A percentile compares a stretch with the other conserved stretches of the same genome.
Conservation (phyloP, 2,888 invertebrate genomes). For the Ceramica pisi region DNA sequence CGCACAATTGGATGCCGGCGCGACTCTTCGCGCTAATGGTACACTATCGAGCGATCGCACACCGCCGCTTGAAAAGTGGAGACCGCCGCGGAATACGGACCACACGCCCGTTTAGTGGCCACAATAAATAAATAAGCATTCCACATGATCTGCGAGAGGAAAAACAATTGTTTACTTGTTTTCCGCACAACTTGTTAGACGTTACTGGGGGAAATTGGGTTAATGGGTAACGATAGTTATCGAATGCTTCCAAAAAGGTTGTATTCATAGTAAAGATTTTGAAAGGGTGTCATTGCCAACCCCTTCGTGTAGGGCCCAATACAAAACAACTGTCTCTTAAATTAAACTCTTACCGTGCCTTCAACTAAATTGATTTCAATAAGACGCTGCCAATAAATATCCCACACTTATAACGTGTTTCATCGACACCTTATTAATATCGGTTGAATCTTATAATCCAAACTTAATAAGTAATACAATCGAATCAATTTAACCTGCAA, state of each 20-base stretch:
- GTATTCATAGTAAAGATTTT: slow-evolving; percentile 24
- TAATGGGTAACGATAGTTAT: slow-evolving; percentile 34
- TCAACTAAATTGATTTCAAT: slow-evolving; percentile 54
- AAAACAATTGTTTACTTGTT: slow-evolving; percentile 63
- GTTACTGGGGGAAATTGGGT: slow-evolving; percentile 37
- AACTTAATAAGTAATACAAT: slow-evolving; percentile 61
- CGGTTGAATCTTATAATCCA: slow-evolving; percentile 50
- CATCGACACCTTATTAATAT: slow-evolving; percentile 60
- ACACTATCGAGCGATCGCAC: slow-evolving; percentile 89
- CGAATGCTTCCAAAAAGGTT: slow-evolving; percentile 16
- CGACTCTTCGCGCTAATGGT: slow-evolving; percentile 90
- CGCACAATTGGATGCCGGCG: slow-evolving; percentile 90
- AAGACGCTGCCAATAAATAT: slow-evolving; percentile 54
- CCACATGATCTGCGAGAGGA: slow-evolving; percentile 62
- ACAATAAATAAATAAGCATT: slow-evolving; percentile 86
- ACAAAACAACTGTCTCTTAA: slow-evolving; percentile 14
- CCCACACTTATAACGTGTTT: slow-evolving; percentile 48
- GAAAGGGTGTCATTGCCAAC: slow-evolving; percentile 35
- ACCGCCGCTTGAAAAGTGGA: slow-evolving; percentile 84
- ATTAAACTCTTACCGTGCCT: slow-evolving; percentile 34
- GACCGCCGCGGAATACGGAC: slow-evolving; percentile 87
- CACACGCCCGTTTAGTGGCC: slow-evolving; percentile 84
- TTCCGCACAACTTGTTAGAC: slow-evolving; percentile 30
- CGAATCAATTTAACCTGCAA: slow-evolving; percentile 59
- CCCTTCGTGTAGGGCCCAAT: neutral